Base-by-base conservation (phyloP, 2,113 vertebrate genomes). In the Sylvietta virens region DNA sequence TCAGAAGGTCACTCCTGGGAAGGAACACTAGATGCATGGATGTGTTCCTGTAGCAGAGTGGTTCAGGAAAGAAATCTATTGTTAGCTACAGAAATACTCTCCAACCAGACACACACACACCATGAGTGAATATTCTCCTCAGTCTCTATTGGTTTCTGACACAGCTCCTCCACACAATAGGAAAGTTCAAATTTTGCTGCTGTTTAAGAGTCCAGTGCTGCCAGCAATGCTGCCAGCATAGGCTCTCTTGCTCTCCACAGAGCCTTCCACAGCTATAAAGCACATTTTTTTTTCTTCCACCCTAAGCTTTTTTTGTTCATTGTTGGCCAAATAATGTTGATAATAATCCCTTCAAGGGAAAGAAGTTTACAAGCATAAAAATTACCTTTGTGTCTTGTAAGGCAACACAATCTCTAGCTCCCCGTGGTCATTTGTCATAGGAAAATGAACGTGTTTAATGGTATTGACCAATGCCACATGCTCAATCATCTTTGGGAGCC, bases 341-440 rank as follows among this genome's bases (percentile, higher is more conserved):
- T 91, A 83, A 91, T 94, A 96, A 91, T 92, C 79, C 94, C 54
- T 95, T 93, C 86, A 64, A 95, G 86, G 89, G 84, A 92, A 93
- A 88, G 42, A 64, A 60, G 47, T 85, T 92, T 95, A 44, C 61
- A 93, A 93, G 86, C 67, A 90, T 79, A 93, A 95, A 95, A 95
- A 91, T 94, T 74, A 94, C 94, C 78, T 95, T 89, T 94, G 86
- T 88, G 77, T 86, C 81, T 90, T 91, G 92, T 86, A 94, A 93
- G 71, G 56, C 82, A 95, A 90, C 76, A 83, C 40, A 73, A 92
- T 88, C 94, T 90, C 94, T 80, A 73, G 83, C 33, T 95, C 90
- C 81, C 94, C 1, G 0, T 48, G 45, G 83, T 92, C 72, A 92
- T 97, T 93, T 95, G 65, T 95, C 89, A 94, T 50, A 86, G 35